phyloP scores from a whole-genome alignment of 2,888 invertebrate species.

The Apodemia duryi region DNA sequence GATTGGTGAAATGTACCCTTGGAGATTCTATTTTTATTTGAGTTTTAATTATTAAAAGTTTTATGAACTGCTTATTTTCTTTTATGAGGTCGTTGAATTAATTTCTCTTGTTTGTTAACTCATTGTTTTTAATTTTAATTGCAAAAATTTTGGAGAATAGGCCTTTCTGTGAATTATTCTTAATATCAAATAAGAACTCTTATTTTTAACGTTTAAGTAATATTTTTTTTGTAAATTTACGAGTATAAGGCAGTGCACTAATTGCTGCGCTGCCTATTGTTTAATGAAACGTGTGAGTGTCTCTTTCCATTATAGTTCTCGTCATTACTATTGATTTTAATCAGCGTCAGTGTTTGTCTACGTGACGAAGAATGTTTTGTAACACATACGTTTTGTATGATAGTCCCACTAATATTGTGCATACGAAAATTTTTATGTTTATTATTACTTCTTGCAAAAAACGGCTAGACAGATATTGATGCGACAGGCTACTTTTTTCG shows the following conservation, averaged over 20 bases:
- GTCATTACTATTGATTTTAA: too few species aligned
- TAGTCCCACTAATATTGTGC: background rate
- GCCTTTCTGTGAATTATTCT: slow-evolving; percentile 22
- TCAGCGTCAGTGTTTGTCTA: too few species aligned
- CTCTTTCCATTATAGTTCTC: too few species aligned
- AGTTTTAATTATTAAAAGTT: slow-evolving; percentile 78
- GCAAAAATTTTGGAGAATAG: slow-evolving; percentile 37
- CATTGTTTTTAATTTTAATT: slow-evolving; percentile 47
- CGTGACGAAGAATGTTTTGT: too few species aligned
- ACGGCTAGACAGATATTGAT: too few species aligned
- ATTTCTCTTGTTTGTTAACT: slow-evolving; percentile 74
- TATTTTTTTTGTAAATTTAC: too few species aligned
- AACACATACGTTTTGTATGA: too few species aligned
- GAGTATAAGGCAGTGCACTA: too few species aligned
- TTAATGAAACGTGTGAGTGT: too few species aligned
- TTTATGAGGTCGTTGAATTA: slow-evolving; percentile 75
- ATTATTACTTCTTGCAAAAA: too few species aligned
- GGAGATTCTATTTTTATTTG: slow-evolving; percentile 67
- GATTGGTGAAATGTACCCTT: slow-evolving; percentile 45
- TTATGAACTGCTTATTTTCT: slow-evolving; percentile 77
- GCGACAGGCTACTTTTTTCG: too few species aligned
- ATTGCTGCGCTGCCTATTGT: too few species aligned
- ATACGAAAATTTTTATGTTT: background rate
- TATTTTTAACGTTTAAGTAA: background rate
- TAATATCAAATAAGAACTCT: background rate